Evolutionary conservation across 2,797 vertebrate species (phyloP).

Genomic region (Apodemus agrarius): DNA sequence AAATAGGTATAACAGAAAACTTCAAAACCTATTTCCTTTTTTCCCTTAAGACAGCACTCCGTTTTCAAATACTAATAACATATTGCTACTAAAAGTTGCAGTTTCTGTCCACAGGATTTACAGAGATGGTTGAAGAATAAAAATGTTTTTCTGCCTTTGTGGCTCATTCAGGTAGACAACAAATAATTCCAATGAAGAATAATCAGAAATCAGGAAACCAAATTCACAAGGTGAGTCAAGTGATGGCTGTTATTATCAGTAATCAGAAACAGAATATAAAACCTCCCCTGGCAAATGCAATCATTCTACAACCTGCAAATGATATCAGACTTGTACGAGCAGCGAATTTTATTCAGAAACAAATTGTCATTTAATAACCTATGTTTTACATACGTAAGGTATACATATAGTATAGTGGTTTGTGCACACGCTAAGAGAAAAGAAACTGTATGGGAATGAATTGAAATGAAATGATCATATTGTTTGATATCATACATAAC

Average conservation of each 20-base stretch:
- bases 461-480: not conserved
- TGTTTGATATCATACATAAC: not conserved
- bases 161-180: not conserved
- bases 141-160: not conserved
- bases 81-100: not conserved
- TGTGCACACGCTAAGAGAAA: not conserved
- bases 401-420: not conserved
- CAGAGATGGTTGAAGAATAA: slow-evolving; percentile 23
- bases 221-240: not conserved
- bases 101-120: slow-evolving; percentile 9
- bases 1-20: slow-evolving; percentile 22
- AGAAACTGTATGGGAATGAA: not conserved
- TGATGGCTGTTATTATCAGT: slow-evolving; percentile 7
- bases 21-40: slow-evolving; percentile 58
- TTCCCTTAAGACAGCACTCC: not conserved
- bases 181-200: not conserved
- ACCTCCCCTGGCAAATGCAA: not conserved
- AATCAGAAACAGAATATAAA: slow-evolving; percentile 21
- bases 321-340: slow-evolving; percentile 7
- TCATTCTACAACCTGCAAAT: not conserved
- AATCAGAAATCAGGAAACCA: not conserved
- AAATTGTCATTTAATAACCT: slow-evolving; percentile 7
- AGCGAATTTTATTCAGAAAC: slow-evolving; percentile 17
- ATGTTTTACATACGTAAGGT: not conserved
- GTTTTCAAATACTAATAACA: slow-evolving; percentile 41